A percentile compares a stretch with the other conserved stretches of the same genome.
phyloP scores from a whole-genome alignment of 2,113 vertebrate genomes.

The Chloroceryle aenea region DNA sequence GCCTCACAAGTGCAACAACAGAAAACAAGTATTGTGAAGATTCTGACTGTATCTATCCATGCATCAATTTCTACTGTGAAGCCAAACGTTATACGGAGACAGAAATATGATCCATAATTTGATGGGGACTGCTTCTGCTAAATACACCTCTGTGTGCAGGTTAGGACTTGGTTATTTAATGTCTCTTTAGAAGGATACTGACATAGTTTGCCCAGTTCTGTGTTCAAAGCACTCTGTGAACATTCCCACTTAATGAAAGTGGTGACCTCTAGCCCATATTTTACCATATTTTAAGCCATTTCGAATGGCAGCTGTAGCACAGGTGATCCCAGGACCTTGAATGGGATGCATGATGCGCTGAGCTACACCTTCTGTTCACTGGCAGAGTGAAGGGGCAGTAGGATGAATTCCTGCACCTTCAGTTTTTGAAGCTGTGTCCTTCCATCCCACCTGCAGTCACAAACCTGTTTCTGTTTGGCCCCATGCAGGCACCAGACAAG shows the following conservation, averaged over 20 bases:
- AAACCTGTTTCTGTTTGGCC: neutral
- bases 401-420: neutral
- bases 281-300: neutral
- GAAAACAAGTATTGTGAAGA: neutral
- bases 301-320: neutral
- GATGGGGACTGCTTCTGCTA: neutral
- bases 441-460: neutral
- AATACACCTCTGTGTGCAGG: neutral
- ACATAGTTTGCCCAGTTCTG: neutral
- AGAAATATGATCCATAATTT: neutral
- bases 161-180: neutral
- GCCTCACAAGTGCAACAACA: neutral
- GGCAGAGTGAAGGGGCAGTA: neutral
- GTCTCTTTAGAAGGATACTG: neutral
- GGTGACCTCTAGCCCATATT: neutral
- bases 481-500: neutral
- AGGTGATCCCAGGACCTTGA: neutral
- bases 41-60: neutral
- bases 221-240: neutral
- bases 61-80: neutral
- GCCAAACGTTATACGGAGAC: neutral
- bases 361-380: neutral
- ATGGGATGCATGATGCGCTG: fast-evolving
- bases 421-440: neutral
- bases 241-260: neutral